Percentiles rank a stretch among this genome's conserved stretches.
phyloP scores from a whole-genome alignment of 23 tunicate species.

The Corella eumyota region DNA sequence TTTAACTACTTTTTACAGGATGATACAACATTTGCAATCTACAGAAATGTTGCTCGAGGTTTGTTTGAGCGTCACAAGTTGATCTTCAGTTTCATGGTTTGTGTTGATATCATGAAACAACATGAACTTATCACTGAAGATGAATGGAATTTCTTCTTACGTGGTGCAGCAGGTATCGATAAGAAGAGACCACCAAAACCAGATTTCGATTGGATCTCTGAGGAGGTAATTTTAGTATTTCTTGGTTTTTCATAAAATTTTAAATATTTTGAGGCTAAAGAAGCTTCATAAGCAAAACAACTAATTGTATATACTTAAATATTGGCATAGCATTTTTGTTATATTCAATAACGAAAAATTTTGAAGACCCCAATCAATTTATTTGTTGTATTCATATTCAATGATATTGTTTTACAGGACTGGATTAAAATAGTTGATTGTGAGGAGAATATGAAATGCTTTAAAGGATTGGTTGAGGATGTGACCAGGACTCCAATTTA shows the following conservation, averaged over 20 bases:
- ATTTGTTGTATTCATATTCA: too few relatives aligned
- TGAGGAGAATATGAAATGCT: slow-evolving; percentile 46
- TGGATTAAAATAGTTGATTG: slow-evolving; percentile 71
- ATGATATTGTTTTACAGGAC: slow-evolving; percentile 43
- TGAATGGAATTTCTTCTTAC: slow-evolving; percentile 76
- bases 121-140: slow-evolving; percentile 22
- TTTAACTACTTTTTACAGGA: slow-evolving; percentile 16
- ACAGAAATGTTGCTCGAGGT: slow-evolving; percentile 88
- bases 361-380: too few relatives aligned
- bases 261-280: too few relatives aligned
- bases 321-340: too few relatives aligned
- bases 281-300: too few relatives aligned
- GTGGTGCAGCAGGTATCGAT: slow-evolving; percentile 79
- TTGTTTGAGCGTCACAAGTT: slow-evolving; percentile 92
- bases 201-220: slow-evolving; percentile 58
- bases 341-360: too few relatives aligned
- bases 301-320: too few relatives aligned
- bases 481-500: slow-evolving; percentile 74
- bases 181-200: slow-evolving; percentile 73
- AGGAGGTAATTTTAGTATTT: slow-evolving; percentile 40
- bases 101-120: slow-evolving; percentile 75
- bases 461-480: slow-evolving; percentile 67
- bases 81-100: slow-evolving; percentile 96
- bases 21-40: slow-evolving; percentile 82
- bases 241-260: too few relatives aligned